Conservation (phyloP, 1,140 invertebrate species). For the Phortica variegata region DNA sequence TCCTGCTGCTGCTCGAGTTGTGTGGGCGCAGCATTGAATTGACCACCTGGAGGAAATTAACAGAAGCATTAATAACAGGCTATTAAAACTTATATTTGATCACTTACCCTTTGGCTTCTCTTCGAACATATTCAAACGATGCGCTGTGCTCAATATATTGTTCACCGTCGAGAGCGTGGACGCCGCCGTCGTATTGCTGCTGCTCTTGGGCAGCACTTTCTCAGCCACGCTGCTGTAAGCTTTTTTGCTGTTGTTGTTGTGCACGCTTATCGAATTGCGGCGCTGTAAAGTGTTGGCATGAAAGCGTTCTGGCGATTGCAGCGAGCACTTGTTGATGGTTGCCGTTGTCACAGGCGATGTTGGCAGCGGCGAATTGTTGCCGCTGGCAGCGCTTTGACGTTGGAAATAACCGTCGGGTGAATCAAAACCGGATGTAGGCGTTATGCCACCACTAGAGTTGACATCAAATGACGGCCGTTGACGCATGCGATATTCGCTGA, state of each 20-base stretch:
- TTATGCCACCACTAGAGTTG: too few relatives aligned
- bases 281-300: constrained; percentile 40
- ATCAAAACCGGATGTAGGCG: background rate
- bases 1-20: constrained; percentile 72
- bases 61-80: background rate
- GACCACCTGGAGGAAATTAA: constrained; percentile 32
- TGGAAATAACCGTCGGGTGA: constrained; percentile 1
- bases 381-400: constrained; percentile 15
- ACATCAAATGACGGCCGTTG: constrained; percentile 42
- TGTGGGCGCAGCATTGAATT: constrained; percentile 69
- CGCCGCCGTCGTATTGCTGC: constrained; percentile 17
- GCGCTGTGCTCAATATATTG: constrained; percentile 37
- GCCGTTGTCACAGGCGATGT: constrained; percentile 24
- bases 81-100: background rate
- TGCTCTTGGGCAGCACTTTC: constrained; percentile 16
- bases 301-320: constrained; percentile 41
- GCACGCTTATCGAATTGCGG: constrained; percentile 38
- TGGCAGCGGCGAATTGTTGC: constrained; percentile 22
- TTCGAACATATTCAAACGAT: constrained; percentile 43
- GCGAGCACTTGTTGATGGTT: constrained; percentile 43
- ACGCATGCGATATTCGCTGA: constrained; percentile 52
- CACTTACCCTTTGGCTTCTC: constrained; percentile 40
- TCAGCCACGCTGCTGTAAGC: constrained; percentile 6
- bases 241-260: constrained; percentile 8
- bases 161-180: constrained; percentile 38